Base-by-base conservation (phyloP, 2,797 vertebrate genomes). In the Crenichthys baileyi region DNA sequence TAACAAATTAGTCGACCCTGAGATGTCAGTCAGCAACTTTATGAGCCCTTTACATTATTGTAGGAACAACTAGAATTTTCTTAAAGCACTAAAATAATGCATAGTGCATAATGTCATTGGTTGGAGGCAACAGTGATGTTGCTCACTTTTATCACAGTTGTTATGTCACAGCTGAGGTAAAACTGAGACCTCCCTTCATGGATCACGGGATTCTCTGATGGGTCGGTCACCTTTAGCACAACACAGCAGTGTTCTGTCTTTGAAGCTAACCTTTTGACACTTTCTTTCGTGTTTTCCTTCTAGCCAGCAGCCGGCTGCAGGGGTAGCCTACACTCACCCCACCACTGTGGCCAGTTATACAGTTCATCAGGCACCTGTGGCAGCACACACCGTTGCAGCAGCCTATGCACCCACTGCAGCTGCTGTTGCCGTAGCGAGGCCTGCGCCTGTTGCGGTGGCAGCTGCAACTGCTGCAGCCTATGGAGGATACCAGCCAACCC, bases 331-430 rank as follows among this genome's bases (percentile, higher is more conserved):
- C 93, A 99, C 98, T 63, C 98, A 99, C 93, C 98, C 98, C 78
- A 98, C 98, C 79, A 99, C 98, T 61, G 98, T 99, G 94, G 98
- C 98, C 93, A 99, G 98, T 93, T 99, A 99, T 93, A 99, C 98
- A 1, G 98, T 99, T 44, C 98, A 99, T 87, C 98, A 99, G 89
- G 97, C 98, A 0, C 98, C 98, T 0, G 98, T 99, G 73, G 97
- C 98, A 0, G 98, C 98, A 0, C 98, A 98, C 94, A 98, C 97
- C 0, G 98, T 99, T 87, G 98, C 98, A 6, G 98, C 98, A 3
- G 98, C 97, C 78, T 99, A 98, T 1, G 97, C 98, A 72, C 98
- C 98, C 9, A 96, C 97, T 13, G 98, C 97, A 26, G 98, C 96
- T 80, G 97, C 97, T 0, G 97, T 99, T 65, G 97, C 98, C 0